Base-by-base conservation (phyloP, 1,140 invertebrate genomes). In the Microplitis demolitor region DNA sequence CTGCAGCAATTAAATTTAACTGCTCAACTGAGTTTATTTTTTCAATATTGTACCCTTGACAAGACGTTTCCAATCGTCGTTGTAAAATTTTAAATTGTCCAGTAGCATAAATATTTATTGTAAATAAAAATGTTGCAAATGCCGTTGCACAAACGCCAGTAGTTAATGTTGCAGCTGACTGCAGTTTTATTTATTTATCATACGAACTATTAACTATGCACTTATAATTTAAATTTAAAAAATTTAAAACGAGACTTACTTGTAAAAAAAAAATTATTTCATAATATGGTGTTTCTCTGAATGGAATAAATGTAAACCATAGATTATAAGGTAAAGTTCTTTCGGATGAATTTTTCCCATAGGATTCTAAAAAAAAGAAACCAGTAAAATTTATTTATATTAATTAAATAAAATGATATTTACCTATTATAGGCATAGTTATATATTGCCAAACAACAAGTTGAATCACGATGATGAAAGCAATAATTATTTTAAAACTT, bases 201-300 rank as follows among this genome's bases (percentile, higher is more conserved):
- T 24, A 24, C 24, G 24, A 24, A 24, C 0, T 24, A 24, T 24
- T 24, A 24, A 24, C 24, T 24, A 24, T 24, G 2, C 24, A 24
- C 2, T 24, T 24, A 2, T 24, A 24, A 24, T 24, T 24, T 1
- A 24, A 24, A 24, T 24, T 24, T 24, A 24, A 24, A 24, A 24
- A 24, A 24, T 24, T 24, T 24, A 1, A 24, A 24, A 24, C 24
- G 24, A 24, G 24, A 14, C 71, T 51, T 72, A 82, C 81, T 74
- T 80, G 72, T 9, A 78, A 37, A n/a, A 63, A 6, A 53, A 75
- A 79, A 51, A 69, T 53, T 11, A 73, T 72, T 69, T 82, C 81
- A 45, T 79, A 81, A 69, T 77, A 80, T 0, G 81, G 79, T 4
- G 75, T 78, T 69, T 72, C 68, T 4, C 51, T 73, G 13, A 74